phyloP scores from a whole-genome alignment of 2,113 vertebrate genomes.

The Cariama cristata region DNA sequence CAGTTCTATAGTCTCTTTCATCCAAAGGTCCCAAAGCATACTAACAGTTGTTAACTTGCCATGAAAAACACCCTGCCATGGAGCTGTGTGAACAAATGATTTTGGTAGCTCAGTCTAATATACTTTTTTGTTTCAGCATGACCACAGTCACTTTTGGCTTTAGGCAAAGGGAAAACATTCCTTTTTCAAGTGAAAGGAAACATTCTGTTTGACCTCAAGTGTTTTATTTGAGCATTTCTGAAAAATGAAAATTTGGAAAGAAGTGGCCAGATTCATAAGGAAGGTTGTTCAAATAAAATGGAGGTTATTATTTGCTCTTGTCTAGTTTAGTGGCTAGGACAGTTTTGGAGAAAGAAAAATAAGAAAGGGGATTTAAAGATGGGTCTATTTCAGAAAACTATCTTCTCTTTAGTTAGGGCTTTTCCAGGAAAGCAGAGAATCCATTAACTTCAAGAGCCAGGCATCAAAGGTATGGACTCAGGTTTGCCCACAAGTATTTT shows the following conservation, averaged over 20 bases:
- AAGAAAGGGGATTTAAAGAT: not conserved
- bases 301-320: not conserved
- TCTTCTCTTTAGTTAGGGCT: not conserved
- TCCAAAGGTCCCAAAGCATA: constrained; percentile 14
- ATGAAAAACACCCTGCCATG: constrained; percentile 30
- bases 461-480: not conserved
- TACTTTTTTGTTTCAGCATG: not conserved
- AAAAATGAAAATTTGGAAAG: not conserved
- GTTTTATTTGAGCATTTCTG: not conserved
- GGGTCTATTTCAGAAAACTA: not conserved
- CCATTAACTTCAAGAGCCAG: not conserved
- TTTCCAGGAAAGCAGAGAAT: not conserved
- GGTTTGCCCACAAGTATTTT: not conserved
- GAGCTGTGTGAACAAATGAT: not conserved
- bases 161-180: not conserved
- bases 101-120: constrained; percentile 41
- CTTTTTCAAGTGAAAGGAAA: constrained; percentile 32
- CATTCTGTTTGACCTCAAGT: not conserved
- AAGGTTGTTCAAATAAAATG: not conserved
- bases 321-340: not conserved
- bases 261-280: not conserved
- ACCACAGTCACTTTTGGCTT: not conserved
- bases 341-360: not conserved
- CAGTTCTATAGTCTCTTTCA: constrained; percentile 30
- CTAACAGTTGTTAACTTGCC: constrained; percentile 23